phyloP scores from a whole-genome alignment of 2,888 invertebrate genomes.

The Synergus gifuensis region DNA sequence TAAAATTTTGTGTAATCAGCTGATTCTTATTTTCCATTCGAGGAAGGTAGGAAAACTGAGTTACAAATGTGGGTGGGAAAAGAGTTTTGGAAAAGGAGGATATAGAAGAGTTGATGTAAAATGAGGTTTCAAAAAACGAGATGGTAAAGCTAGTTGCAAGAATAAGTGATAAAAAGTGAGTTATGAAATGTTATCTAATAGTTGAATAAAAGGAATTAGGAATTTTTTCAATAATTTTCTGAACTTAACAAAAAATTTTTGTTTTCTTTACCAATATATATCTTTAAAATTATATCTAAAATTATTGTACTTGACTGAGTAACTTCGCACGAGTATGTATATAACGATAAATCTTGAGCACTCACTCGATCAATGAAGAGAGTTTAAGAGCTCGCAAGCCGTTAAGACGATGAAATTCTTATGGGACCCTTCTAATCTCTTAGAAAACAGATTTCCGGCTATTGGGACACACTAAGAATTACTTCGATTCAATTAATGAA shows the following conservation, averaged over 20 bases:
- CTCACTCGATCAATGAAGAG: conserved; percentile 20
- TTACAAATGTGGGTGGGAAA: background rate
- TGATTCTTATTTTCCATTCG: background rate
- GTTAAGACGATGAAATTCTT: conserved; percentile 33
- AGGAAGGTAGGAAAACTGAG: too few species aligned
- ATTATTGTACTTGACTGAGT: background rate
- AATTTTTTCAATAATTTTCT: too few species aligned
- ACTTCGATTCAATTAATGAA: background rate
- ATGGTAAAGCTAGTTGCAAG: too few species aligned
- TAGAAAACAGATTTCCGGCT: background rate
- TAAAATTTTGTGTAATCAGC: too few species aligned
- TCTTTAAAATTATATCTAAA: background rate
- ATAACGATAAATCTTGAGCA: conserved; percentile 16
- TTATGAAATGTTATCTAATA: too few species aligned
- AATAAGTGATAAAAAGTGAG: too few species aligned
- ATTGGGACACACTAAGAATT: background rate
- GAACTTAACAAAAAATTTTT: background rate
- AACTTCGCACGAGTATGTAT: background rate
- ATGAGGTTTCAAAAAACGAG: too few species aligned
- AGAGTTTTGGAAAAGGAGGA: background rate
- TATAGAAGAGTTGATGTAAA: background rate
- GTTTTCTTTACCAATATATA: background rate
- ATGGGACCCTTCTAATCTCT: conserved; percentile 21
- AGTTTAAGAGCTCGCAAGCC: conserved; percentile 17
- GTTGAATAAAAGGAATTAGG: too few species aligned